Evolutionary conservation across 1,140 invertebrate genomes (phyloP).

Genomic region (Ips nitidus): DNA sequence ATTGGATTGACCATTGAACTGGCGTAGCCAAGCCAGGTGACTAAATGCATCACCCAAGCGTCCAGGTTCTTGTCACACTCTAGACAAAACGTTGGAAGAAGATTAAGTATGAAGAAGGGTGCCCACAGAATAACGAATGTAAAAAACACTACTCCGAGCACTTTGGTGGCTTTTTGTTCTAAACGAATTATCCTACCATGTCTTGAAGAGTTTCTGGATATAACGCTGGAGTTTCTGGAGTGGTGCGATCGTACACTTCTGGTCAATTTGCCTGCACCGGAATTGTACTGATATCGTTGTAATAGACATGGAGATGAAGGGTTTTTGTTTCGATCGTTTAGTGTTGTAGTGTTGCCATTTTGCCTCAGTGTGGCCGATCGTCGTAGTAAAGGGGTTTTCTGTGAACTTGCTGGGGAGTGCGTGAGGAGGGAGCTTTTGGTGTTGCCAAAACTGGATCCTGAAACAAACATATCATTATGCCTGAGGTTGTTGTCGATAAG

Average conservation of each 20-base stretch:
- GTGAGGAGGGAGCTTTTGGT: constrained; percentile 55
- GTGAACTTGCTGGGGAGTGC: constrained; percentile 47
- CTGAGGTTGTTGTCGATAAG: not conserved
- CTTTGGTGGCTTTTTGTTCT: constrained; percentile 94
- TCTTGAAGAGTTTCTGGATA: constrained; percentile 75
- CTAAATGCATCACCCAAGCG: constrained; percentile 79
- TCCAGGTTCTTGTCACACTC: constrained; percentile 74
- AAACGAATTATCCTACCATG: constrained; percentile 78
- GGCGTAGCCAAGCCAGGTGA: constrained; percentile 89
- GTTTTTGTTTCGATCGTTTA: constrained; percentile 51
- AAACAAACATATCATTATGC: constrained; percentile 6
- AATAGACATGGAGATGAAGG: constrained; percentile 54
- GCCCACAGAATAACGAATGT: constrained; percentile 93
- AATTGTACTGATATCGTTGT: constrained; percentile 60
- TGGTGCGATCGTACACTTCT: constrained; percentile 62
- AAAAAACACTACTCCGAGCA: constrained; percentile 89
- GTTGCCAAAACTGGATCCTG: constrained; percentile 62
- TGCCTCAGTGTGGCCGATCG: constrained; percentile 49
- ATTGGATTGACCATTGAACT: constrained; percentile 93
- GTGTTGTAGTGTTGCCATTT: constrained; percentile 41
- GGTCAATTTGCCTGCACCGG: constrained; percentile 42
- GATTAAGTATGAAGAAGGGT: constrained; percentile 88
- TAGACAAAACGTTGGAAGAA: constrained; percentile 75
- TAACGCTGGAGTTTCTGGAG: constrained; percentile 74
- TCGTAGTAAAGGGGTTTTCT: constrained; percentile 45